A percentile compares a stretch with the other conserved stretches of the same genome.
Evolutionary conservation across 2,797 vertebrate species (phyloP).

Genomic region (Myotis vivesi): DNA sequence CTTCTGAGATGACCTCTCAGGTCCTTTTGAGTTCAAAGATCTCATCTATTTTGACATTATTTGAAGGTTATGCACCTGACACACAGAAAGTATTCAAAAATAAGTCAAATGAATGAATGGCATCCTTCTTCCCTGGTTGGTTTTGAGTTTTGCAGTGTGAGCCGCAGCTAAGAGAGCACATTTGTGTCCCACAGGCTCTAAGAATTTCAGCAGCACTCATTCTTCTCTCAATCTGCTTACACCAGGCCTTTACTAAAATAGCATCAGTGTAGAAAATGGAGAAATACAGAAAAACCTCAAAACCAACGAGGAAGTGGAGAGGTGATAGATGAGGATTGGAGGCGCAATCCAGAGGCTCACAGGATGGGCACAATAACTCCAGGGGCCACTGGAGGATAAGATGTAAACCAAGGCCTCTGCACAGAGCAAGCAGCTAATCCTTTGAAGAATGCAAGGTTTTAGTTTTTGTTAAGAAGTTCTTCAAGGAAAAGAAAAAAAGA

Average conservation of each 20-base stretch:
- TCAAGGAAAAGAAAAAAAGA: background rate
- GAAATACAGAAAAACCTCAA: conserved; percentile 16
- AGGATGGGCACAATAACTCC: background rate
- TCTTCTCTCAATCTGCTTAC: background rate
- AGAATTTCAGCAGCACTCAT: background rate
- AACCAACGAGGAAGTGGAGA: background rate
- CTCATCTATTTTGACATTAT: background rate
- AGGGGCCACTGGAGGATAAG: background rate
- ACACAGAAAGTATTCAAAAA: background rate
- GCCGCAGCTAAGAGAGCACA: background rate
- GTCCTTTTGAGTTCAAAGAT: background rate
- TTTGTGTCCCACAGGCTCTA: background rate
- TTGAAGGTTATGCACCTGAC: background rate
- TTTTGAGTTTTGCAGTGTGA: background rate
- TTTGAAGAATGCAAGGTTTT: conserved; percentile 6
- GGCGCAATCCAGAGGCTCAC: background rate
- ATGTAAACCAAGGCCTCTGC: background rate
- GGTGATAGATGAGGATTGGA: background rate
- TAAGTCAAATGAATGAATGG: background rate
- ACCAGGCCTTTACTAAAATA: background rate
- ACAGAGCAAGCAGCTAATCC: background rate
- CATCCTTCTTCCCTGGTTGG: background rate
- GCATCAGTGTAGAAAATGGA: background rate
- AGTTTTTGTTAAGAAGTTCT: background rate
- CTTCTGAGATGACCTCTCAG: background rate